Base-by-base conservation (phyloP, 2,797 vertebrate genomes). In the Adrianichthys oophorus region DNA sequence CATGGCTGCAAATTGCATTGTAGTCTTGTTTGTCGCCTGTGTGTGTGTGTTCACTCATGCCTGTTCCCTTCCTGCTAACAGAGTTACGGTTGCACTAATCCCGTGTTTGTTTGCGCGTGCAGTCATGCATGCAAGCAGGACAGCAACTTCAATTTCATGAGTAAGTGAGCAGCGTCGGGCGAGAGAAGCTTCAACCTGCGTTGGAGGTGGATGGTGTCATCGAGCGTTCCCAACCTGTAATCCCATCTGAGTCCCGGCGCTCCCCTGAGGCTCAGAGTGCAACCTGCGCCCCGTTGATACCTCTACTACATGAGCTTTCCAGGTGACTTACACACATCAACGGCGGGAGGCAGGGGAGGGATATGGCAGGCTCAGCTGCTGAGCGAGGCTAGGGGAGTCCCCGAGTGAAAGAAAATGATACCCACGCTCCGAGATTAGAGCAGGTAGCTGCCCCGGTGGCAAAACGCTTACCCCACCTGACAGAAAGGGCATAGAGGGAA, bases 191-290 rank as follows among this genome's bases (percentile, higher is more conserved):
- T 18, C 7, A 18, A 45, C 43, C 43, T 45, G 43, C n/a, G n/a
- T 18, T 7, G 32, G 32, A 12, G 32, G 32, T n/a, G 16, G 41
- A 4, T 82, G 74, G 81, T 86, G 86, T 85, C 82, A 87, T 85
- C 81, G 68, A 79, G 79, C 81, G 83, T 87, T 79, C 80, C 80
- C 75, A 79, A 89, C 83, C 83, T 85, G 84, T 90, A 89, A 90
- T 89, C 85, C 84, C 84, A 82, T 79, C 83, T 85, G 87, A 89
- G 82, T 83, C 61, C 52, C 4, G 55, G 78, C 72, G 10, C 32
- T 12, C 32, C 32, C 19, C 32, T 10, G 32, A 37, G 32, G 32
- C 32, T 37, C 32, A 12, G 32, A 37, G 32, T 12, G 32, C 32
- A 37, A 37, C 32, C 32, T 37, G 32, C 32, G 32, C 32, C 32